phyloP scores from a whole-genome alignment of 2,797 vertebrate species.

The Neosilurus mollespiculum region DNA sequence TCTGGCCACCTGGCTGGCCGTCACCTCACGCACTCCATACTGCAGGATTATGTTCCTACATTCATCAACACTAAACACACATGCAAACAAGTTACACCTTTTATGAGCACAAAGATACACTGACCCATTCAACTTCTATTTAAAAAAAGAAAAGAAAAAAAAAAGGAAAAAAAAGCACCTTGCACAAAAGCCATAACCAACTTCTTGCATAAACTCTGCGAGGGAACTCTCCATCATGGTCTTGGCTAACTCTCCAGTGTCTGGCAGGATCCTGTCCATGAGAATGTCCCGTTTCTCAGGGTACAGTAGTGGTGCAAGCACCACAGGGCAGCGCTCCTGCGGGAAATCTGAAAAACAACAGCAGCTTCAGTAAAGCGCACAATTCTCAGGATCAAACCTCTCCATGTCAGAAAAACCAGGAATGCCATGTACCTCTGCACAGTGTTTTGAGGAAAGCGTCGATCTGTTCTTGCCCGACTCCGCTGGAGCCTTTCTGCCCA shows the following conservation, averaged over 20 bases:
- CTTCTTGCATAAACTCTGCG: slow-evolving; percentile 99
- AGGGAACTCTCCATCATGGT: slow-evolving; percentile 99
- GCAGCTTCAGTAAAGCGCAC: neutral
- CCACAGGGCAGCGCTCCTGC: slow-evolving; percentile 99
- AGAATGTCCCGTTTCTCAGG: slow-evolving; percentile 99
- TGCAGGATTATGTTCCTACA: slow-evolving; percentile 98
- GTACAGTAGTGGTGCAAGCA: slow-evolving; percentile 99
- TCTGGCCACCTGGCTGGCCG: slow-evolving; percentile 95
- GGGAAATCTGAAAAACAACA: slow-evolving; percentile 88
- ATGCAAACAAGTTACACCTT: neutral
- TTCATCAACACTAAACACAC: slow-evolving; percentile 85
- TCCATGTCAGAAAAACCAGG: neutral
- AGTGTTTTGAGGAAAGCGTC: slow-evolving; percentile 98
- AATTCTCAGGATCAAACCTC: no score
- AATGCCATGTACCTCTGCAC: slow-evolving; percentile 86
- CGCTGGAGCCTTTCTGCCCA: slow-evolving; percentile 98
- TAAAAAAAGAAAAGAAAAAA: no score
- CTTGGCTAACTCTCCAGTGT: slow-evolving; percentile 99
- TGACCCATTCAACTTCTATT: no score
- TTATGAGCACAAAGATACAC: neutral
- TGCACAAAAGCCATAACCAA: slow-evolving; percentile 98
- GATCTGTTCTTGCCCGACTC: slow-evolving; percentile 98
- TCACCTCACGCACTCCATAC: slow-evolving; percentile 96
- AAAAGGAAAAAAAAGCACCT: slow-evolving; percentile 72
- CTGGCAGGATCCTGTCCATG: slow-evolving; percentile 99